A percentile compares a stretch with the other conserved stretches of the same genome.
These are phyloP conservation scores for Eleginops maclovinus DNA, from an alignment of 2,113 vertebrate genomes.

Conservation along the genomic window DNA sequence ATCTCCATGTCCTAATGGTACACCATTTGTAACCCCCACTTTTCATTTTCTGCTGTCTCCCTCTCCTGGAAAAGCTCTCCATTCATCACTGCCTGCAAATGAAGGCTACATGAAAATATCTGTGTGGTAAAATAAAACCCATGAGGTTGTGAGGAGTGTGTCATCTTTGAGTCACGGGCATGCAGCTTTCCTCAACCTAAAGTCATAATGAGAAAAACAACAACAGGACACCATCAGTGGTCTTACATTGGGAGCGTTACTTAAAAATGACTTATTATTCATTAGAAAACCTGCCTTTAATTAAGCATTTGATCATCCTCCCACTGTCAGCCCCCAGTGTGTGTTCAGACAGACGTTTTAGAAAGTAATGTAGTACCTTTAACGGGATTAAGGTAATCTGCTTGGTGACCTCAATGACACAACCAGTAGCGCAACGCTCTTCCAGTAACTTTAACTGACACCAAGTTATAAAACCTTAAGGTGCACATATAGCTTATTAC, in stretches of 20 bases:
- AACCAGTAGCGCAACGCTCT: not conserved
- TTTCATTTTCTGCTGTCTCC: not conserved
- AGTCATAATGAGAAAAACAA: slow-evolving; percentile 32
- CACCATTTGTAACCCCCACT: not conserved
- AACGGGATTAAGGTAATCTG: slow-evolving; percentile 52
- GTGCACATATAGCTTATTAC: not conserved
- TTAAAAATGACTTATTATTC: too few species aligned
- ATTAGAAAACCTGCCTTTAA: too few species aligned
- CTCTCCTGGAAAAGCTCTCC: slow-evolving; percentile 26
- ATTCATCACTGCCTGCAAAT: slow-evolving; percentile 32
- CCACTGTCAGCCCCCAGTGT: not conserved
- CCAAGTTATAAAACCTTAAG: not conserved
- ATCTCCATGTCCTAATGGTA: too few species aligned
- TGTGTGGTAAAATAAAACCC: slow-evolving; percentile 31
- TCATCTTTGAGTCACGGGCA: slow-evolving; percentile 54
- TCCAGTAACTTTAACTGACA: not conserved
- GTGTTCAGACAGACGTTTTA: slow-evolving; percentile 16
- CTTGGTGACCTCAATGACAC: not conserved
- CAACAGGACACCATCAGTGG: slow-evolving; percentile 1
- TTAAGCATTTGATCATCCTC: slow-evolving; percentile 2
- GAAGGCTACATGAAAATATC: slow-evolving; percentile 37
- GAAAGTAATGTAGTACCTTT: slow-evolving; percentile 34
- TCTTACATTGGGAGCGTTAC: not conserved
- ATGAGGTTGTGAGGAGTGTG: slow-evolving; percentile 56
- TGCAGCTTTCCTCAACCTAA: slow-evolving; percentile 27